Base-by-base conservation (phyloP, 2,797 vertebrate species). In the Bradypus variegatus region DNA sequence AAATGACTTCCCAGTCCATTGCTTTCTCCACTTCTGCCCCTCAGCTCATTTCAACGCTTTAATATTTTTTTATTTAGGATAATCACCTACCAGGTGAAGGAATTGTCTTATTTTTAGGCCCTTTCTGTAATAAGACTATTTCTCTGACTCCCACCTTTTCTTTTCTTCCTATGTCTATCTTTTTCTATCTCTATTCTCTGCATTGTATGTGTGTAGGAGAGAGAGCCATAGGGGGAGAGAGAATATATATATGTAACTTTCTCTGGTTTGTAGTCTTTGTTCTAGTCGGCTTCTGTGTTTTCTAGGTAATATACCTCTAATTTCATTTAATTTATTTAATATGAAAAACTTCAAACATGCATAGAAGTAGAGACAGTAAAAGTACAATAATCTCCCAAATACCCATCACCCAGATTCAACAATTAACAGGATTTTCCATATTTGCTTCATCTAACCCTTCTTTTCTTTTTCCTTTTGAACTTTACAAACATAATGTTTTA, bases 61-160 rank as follows among this genome's bases (percentile, higher is more conserved):
- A 77, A 7, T 92, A 33, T 77, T 95, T 94, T 45, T 92, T 79
- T 69, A 82, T 82, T 92, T 76, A 70, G 72, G 65, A 84, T 73
- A 9, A 70, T 91, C 38, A 89, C 64, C 55, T 94, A 33, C 13
- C 82, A 85, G 36, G 65, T 77, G 82, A 62, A 21, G 45, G 64
- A 45, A 53, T 94, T 81, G 8, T 76, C 25, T 91, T 91, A 11
- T 41, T 84, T 82, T 90, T 86, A 78, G 5, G 14, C 64, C 41
- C 4, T 45, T 73, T 36, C 14, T 50, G 9, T 60, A 64, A 23
- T 70, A 76, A 83, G 15, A 83, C 33, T 85, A 6, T 79, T 58
- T 48, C 29, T 50, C 29, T 76, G 45, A 8, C 41, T 69, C 38
- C 75, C 48, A 73, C 1, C 41, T 91, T 94, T 94, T 64, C 48